Evolutionary conservation across 2,113 vertebrate species (phyloP).

Genomic region (Anser cygnoides): DNA sequence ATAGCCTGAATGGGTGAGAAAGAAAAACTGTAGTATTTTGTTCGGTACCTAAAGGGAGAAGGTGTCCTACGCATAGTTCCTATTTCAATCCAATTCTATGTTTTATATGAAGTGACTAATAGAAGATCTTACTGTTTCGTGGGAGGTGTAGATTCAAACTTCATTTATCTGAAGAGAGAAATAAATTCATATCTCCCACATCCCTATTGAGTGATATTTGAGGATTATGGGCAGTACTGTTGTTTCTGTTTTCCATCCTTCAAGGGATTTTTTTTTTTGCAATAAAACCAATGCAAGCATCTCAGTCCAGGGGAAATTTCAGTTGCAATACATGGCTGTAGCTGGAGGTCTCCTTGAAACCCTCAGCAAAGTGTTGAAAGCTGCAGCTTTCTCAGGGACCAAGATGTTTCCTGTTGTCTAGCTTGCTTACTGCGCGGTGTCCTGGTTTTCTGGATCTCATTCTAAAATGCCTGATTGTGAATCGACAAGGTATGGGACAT

Average conservation of each 20-base stretch:
- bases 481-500: rapidly evolving
- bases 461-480: background rate
- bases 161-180: background rate
- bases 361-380: background rate
- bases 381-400: background rate
- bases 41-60: background rate
- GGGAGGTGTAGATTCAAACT: background rate
- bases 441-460: background rate
- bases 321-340: background rate
- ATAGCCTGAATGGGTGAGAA: background rate
- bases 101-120: background rate
- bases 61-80: background rate
- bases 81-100: background rate
- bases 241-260: background rate
- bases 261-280: background rate
- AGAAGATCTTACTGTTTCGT: background rate
- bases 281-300: background rate
- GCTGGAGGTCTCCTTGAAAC: background rate
- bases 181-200: background rate
- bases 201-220: background rate
- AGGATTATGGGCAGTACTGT: background rate
- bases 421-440: background rate
- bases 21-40: background rate
- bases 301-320: background rate
- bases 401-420: background rate